These are phyloP conservation scores for Drosophila malerkotliana DNA, from an alignment of 1,140 invertebrate genomes.

Conservation along the genomic window DNA sequence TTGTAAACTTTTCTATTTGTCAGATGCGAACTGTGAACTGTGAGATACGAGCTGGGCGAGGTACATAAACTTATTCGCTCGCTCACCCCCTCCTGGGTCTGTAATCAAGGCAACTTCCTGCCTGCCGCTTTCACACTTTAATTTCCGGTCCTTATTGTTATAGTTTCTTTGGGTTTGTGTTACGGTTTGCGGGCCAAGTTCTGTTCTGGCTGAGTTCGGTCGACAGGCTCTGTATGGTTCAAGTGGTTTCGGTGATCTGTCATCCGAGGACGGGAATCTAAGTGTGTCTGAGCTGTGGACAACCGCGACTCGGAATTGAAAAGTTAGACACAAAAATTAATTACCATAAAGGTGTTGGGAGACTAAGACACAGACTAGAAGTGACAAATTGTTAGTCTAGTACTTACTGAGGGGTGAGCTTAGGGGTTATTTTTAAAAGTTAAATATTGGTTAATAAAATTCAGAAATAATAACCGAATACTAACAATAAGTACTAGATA, in stretches of 20 bases:
- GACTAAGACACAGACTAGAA: neutral
- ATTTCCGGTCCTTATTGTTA: slow-evolving; percentile 80
- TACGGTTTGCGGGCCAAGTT: slow-evolving; percentile 38
- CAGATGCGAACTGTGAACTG: slow-evolving; percentile 33
- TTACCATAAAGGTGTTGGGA: slow-evolving; percentile 7
- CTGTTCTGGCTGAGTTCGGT: slow-evolving; percentile 32
- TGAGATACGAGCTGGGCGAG: slow-evolving; percentile 17
- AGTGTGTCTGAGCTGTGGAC: slow-evolving; percentile 44
- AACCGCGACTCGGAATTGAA: slow-evolving; percentile 44
- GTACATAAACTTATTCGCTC: slow-evolving; percentile 28
- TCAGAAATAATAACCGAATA: neutral
- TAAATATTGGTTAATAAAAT: too few relatives aligned
- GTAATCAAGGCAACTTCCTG: slow-evolving; percentile 80
- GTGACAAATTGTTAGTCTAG: slow-evolving; percentile 1
- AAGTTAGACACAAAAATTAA: slow-evolving; percentile 39
- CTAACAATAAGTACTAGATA: neutral
- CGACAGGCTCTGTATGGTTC: slow-evolving; percentile 49
- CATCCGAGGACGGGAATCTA: slow-evolving; percentile 11
- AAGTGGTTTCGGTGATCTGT: slow-evolving; percentile 30
- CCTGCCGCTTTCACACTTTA: slow-evolving; percentile 76
- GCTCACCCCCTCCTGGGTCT: slow-evolving; percentile 22
- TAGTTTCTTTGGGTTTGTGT: slow-evolving; percentile 61
- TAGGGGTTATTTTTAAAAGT: too few relatives aligned
- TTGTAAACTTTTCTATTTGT: slow-evolving; percentile 77
- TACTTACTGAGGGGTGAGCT: neutral